Evolutionary conservation across 1,140 invertebrate genomes (phyloP).

Genomic region (Prorops nasuta): DNA sequence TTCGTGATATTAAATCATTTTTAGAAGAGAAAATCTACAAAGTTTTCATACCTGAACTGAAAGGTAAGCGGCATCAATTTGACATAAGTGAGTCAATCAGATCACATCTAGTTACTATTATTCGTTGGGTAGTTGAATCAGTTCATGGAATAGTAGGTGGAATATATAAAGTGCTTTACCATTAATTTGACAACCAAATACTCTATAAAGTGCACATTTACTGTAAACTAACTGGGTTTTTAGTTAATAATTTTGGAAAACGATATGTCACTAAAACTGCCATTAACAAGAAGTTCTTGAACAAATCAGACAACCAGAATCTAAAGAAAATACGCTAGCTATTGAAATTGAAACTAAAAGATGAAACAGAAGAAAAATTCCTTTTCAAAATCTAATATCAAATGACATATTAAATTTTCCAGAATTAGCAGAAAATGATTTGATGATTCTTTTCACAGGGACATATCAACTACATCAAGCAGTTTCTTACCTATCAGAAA

Average conservation of each 20-base stretch:
- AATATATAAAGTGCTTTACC: slow-evolving; percentile 23
- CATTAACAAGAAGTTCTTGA: not conserved
- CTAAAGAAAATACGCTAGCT: not conserved
- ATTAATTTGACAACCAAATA: slow-evolving; percentile 22
- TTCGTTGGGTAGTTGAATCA: slow-evolving; percentile 40
- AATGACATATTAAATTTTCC: not conserved
- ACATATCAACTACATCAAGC: slow-evolving; percentile 1
- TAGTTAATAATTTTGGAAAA: slow-evolving; percentile 2
- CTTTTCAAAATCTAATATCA: not conserved
- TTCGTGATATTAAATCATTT: slow-evolving; percentile 25
- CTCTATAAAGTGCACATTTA: slow-evolving; percentile 13
- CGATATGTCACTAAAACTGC: not conserved
- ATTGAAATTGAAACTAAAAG: not conserved
- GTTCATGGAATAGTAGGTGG: slow-evolving; percentile 29
- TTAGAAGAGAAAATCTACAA: slow-evolving; percentile 15
- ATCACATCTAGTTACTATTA: slow-evolving; percentile 25
- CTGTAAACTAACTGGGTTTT: not conserved
- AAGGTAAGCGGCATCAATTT: slow-evolving; percentile 7
- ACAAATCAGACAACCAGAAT: not conserved
- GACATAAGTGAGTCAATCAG: slow-evolving; percentile 20
- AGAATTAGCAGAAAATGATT: not conserved
- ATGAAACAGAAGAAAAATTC: not conserved
- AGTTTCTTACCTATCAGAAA: slow-evolving; percentile 1
- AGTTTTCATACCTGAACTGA: slow-evolving; percentile 1
- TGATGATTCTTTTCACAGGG: slow-evolving; percentile 1